phyloP scores from a whole-genome alignment of 2,888 invertebrate genomes.

The Stenchaetothrips biformis region DNA sequence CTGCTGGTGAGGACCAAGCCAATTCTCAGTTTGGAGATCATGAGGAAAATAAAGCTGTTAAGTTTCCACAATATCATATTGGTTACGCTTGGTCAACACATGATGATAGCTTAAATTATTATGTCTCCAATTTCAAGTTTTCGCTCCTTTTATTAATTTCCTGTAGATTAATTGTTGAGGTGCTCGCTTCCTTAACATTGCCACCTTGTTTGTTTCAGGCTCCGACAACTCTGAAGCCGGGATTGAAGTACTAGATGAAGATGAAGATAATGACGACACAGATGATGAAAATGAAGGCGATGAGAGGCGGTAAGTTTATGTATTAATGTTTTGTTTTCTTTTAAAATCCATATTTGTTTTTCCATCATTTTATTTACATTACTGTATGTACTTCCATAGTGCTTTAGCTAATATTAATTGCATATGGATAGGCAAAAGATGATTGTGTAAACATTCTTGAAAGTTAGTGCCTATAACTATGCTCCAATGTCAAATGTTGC shows the following conservation, averaged over 20 bases:
- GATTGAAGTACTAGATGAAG: too few species aligned
- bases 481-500: too few species aligned
- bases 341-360: background rate
- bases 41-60: too few species aligned
- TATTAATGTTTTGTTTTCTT: too few species aligned
- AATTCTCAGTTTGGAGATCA: too few species aligned
- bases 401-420: background rate
- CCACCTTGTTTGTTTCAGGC: background rate
- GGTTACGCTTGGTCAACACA: too few species aligned
- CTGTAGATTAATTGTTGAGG: background rate
- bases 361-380: background rate
- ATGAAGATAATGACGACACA: background rate
- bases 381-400: background rate
- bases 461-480: too few species aligned
- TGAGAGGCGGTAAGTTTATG: too few species aligned
- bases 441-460: background rate
- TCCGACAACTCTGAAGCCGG: background rate
- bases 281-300: background rate
- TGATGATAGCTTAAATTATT: background rate
- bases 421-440: background rate
- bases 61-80: too few species aligned
- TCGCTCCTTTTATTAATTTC: background rate
- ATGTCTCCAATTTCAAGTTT: background rate
- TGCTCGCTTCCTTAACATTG: background rate
- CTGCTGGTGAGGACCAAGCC: too few species aligned